Conservation (phyloP, 2,797 vertebrate genomes). For the Catamblyrhynchus diadema region DNA sequence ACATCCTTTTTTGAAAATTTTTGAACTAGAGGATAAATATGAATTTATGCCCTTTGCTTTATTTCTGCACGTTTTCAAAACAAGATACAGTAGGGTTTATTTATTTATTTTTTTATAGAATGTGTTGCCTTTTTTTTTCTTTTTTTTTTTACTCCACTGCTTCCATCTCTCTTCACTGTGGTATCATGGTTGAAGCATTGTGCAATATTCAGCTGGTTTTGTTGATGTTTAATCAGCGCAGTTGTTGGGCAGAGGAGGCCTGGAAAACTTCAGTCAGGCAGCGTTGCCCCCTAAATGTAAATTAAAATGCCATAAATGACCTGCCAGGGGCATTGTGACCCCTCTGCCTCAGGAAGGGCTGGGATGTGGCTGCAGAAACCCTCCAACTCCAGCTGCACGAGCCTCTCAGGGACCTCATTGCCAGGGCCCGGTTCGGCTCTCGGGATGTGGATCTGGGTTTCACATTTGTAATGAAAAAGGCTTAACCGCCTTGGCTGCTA, state of each 20-base stretch:
- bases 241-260: not conserved
- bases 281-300: not conserved
- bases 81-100: not conserved
- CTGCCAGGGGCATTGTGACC: not conserved
- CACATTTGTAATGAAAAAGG: not conserved
- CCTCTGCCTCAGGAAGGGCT: rapidly evolving
- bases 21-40: not conserved
- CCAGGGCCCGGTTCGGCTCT: rapidly evolving
- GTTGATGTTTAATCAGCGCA: not conserved
- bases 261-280: not conserved
- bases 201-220: not conserved
- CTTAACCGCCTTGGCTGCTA: not conserved
- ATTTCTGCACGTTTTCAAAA: not conserved
- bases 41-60: not conserved
- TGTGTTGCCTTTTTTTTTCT: rapidly evolving
- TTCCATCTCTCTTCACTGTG: not conserved
- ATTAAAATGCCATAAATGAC: not conserved
- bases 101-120: not conserved
- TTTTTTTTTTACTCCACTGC: not conserved
- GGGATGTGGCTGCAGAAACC: not conserved
- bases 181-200: not conserved
- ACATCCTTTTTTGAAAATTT: not conserved
- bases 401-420: rapidly evolving
- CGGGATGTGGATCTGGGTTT: not conserved
- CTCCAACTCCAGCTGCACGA: rapidly evolving